Evolutionary conservation across 2,113 vertebrate species (phyloP).

Genomic region (Bostrychus sinensis): DNA sequence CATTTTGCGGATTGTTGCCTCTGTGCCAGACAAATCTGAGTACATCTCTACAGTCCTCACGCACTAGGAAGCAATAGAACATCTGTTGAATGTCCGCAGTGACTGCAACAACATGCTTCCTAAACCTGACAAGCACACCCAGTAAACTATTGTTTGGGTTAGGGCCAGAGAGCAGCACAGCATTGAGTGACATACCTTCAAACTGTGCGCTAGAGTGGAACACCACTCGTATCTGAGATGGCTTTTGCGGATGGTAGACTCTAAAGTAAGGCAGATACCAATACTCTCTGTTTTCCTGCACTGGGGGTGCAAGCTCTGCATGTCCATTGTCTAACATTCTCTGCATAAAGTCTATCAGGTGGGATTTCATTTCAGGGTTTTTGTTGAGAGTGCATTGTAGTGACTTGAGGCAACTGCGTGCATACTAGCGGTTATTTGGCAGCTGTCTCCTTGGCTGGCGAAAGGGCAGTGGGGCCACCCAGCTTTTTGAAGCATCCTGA

Average conservation of each 20-base stretch:
- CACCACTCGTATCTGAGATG: not conserved
- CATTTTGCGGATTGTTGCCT: not conserved
- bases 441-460: not conserved
- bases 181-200: conserved; percentile 4
- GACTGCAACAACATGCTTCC: not conserved
- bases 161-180: not conserved
- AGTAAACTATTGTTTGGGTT: conserved; percentile 6
- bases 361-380: not conserved
- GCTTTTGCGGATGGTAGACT: not conserved
- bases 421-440: not conserved
- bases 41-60: not conserved
- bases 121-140: not conserved
- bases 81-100: conserved; percentile 6
- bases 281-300: not conserved
- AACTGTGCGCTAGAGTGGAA: conserved; percentile 9
- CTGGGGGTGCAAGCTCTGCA: not conserved
- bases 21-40: conserved; percentile 9
- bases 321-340: not conserved
- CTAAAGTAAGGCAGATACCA: not conserved
- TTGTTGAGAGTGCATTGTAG: not conserved
- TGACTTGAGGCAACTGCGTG: not conserved
- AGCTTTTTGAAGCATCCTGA: not conserved
- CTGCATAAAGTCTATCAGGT: not conserved
- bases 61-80: conserved; percentile 3
- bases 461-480: conserved; percentile 3